These are phyloP conservation scores for Campoletis raptor DNA, from an alignment of 2,888 invertebrate genomes.

Conservation along the genomic window DNA sequence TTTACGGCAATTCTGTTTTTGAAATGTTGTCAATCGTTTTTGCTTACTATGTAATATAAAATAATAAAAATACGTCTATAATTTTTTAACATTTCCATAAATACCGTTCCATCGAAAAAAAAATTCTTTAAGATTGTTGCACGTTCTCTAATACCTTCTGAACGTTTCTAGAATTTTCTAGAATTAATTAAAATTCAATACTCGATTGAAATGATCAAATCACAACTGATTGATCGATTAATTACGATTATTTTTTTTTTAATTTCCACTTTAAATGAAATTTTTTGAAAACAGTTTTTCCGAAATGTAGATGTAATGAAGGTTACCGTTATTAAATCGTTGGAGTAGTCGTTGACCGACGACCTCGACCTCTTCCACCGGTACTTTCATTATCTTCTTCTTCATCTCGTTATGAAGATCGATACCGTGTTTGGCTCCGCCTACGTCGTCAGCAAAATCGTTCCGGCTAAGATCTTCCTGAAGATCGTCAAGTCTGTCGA, in stretches of 20 bases:
- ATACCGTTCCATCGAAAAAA: too few relatives aligned
- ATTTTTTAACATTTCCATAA: too few relatives aligned
- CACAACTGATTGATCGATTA: too few relatives aligned
- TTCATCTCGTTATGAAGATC: conserved; percentile 98
- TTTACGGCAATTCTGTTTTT: too few relatives aligned
- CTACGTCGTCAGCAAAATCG: conserved; percentile 97
- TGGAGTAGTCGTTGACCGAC: conserved; percentile 92
- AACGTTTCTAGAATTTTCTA: too few relatives aligned
- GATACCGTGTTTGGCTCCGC: conserved; percentile 95
- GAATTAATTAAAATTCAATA: too few relatives aligned
- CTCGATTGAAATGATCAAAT: too few relatives aligned
- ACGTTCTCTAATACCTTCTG: too few relatives aligned
- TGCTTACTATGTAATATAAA: too few relatives aligned
- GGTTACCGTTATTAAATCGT: conserved; percentile 85
- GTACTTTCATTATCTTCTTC: conserved; percentile 96
- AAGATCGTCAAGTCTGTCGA: conserved; percentile 96
- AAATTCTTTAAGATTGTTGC: too few relatives aligned
- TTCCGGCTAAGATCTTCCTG: conserved; percentile 97
- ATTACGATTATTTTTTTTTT: not conserved
- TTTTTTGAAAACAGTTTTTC: not conserved
- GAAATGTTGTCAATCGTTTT: too few relatives aligned
- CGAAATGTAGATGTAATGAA: not conserved
- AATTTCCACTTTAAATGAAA: not conserved
- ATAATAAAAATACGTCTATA: too few relatives aligned
- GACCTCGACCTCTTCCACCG: conserved; percentile 96